A percentile compares a stretch with the other conserved stretches of the same genome.
Conservation (phyloP, 1,140 invertebrate genomes). For the Dendroctonus valens region DNA sequence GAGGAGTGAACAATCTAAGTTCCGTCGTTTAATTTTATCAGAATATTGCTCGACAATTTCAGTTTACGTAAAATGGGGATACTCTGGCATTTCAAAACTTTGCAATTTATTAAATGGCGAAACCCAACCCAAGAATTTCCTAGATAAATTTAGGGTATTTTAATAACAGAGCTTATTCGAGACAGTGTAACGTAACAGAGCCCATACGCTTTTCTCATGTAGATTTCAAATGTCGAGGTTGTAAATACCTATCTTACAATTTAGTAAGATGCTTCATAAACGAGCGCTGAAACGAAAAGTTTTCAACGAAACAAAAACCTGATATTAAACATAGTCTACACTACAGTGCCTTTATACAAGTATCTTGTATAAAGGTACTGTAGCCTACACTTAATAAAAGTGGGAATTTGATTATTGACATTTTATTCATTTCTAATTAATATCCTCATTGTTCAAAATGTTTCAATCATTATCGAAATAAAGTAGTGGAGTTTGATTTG, state of each 20-base stretch:
- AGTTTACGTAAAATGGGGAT: conserved; percentile 4
- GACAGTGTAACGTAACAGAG: conserved; percentile 9
- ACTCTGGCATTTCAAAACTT: conserved; percentile 8
- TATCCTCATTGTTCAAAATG: too few species aligned
- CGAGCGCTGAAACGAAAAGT: conserved; percentile 9
- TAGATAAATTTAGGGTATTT: conserved; percentile 25
- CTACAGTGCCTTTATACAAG: too few species aligned
- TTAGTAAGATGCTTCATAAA: conserved; percentile 18
- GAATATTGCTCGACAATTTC: not conserved
- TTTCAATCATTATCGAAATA: too few species aligned
- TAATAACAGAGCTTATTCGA: conserved; percentile 20
- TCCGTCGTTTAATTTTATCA: not conserved
- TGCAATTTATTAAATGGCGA: conserved; percentile 19
- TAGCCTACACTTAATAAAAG: too few species aligned
- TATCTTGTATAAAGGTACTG: too few species aligned
- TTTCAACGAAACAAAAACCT: conserved; percentile 1
- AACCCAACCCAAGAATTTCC: conserved; percentile 16
- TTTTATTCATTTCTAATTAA: too few species aligned
- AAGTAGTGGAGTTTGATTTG: too few species aligned
- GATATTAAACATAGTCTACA: not conserved
- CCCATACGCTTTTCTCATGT: conserved; percentile 25
- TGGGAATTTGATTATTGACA: too few species aligned
- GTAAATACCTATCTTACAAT: conserved; percentile 25
- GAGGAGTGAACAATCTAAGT: not conserved
- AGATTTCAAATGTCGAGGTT: conserved; percentile 22